Evolutionary conservation across 2,888 invertebrate species (phyloP).

Genomic region (Shargacucullia verbasci): DNA sequence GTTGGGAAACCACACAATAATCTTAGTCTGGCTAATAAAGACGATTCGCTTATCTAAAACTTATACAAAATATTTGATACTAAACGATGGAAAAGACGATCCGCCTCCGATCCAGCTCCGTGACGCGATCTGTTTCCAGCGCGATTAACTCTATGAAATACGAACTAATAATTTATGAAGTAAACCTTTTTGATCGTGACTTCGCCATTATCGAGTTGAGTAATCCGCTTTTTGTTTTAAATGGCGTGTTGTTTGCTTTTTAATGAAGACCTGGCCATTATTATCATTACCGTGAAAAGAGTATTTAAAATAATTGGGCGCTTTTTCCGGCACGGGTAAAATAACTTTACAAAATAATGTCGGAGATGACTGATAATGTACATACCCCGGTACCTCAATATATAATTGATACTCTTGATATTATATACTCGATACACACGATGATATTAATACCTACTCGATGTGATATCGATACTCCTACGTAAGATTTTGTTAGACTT

Average conservation of each 20-base stretch:
- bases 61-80: conserved; percentile 10
- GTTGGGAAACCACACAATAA: too few species aligned
- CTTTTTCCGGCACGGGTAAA: neutral
- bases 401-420: too few species aligned
- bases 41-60: neutral
- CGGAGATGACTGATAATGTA: too few species aligned
- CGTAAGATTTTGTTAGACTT: too few species aligned
- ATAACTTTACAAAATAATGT: neutral
- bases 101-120: conserved; percentile 25
- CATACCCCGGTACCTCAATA: too few species aligned
- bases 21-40: too few species aligned
- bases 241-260: conserved; percentile 46
- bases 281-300: conserved; percentile 22
- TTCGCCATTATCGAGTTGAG: conserved; percentile 48
- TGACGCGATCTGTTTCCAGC: conserved; percentile 38
- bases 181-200: conserved; percentile 55
- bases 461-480: too few species aligned
- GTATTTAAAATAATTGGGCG: conserved; percentile 26
- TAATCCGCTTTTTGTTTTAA: conserved; percentile 55
- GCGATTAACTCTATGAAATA: conserved; percentile 66
- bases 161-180: conserved; percentile 66
- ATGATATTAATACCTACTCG: too few species aligned
- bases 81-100: conserved; percentile 16
- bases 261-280: conserved; percentile 43
- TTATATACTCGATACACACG: too few species aligned